These are phyloP conservation scores for Phylloscopus trochiloides DNA, from an alignment of 2,113 vertebrate genomes.

Conservation along the genomic window DNA sequence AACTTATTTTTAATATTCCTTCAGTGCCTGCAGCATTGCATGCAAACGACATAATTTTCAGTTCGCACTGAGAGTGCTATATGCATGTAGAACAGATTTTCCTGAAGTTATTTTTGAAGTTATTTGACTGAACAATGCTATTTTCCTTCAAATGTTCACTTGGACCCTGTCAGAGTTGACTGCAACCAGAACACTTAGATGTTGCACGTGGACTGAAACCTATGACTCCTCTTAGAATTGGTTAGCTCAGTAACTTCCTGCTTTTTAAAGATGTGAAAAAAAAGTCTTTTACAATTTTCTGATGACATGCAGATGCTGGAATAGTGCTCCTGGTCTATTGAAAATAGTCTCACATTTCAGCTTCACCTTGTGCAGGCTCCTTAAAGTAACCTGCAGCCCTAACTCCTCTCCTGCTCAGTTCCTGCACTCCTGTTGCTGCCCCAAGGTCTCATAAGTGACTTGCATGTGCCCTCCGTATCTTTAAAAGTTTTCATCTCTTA, in stretches of 20 bases:
- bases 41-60: not conserved
- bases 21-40: not conserved
- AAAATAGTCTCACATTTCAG: not conserved
- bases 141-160: not conserved
- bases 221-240: not conserved
- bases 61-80: not conserved
- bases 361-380: not conserved
- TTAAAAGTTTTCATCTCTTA: not conserved
- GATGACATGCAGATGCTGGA: not conserved
- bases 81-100: not conserved
- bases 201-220: not conserved
- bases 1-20: conserved; percentile 27
- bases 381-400: not conserved
- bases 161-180: not conserved
- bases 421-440: not conserved
- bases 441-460: not conserved
- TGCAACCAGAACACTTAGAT: not conserved
- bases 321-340: not conserved
- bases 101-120: not conserved
- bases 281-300: not conserved
- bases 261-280: not conserved
- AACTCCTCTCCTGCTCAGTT: not conserved
- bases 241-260: not conserved
- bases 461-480: not conserved
- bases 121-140: not conserved